These are phyloP conservation scores for Ichneumon xanthorius DNA, from an alignment of 2,888 invertebrate genomes.

Conservation along the genomic window DNA sequence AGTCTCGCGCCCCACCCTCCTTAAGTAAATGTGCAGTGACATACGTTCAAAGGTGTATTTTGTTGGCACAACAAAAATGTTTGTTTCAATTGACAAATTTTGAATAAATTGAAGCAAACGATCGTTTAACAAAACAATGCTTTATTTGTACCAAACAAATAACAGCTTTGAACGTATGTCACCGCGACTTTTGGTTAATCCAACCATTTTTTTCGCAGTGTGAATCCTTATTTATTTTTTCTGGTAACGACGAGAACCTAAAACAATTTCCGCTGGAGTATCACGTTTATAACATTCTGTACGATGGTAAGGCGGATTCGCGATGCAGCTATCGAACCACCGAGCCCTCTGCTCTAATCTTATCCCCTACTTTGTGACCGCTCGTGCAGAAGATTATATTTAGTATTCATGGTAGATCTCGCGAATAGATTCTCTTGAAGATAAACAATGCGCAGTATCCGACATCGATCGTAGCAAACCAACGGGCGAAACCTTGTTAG, in stretches of 20 bases:
- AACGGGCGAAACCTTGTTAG: conserved; percentile 15
- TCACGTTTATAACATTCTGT: not conserved
- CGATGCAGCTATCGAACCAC: not conserved
- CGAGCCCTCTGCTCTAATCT: not conserved
- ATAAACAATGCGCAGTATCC: conserved; percentile 32
- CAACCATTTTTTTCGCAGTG: no score
- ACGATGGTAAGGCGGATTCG: not conserved
- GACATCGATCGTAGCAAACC: conserved; percentile 13
- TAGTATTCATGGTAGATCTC: conserved; percentile 59
- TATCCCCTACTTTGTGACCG: conserved; percentile 5
- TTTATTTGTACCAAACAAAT: no score
- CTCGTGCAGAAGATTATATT: conserved; percentile 63
- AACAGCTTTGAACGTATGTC: no score
- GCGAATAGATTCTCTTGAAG: conserved; percentile 27
- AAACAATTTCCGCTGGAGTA: not conserved
- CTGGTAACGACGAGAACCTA: not conserved
- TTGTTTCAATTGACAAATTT: no score
- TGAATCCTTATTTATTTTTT: conserved; percentile 5
- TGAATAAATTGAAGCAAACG: no score
- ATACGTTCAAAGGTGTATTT: no score
- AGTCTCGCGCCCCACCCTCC: no score
- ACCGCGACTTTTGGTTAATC: no score
- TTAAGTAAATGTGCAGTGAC: no score
- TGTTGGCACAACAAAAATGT: no score
- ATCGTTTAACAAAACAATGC: no score